Base-by-base conservation (phyloP, 1,140 invertebrate genomes). In the Cotesia vestalis region DNA sequence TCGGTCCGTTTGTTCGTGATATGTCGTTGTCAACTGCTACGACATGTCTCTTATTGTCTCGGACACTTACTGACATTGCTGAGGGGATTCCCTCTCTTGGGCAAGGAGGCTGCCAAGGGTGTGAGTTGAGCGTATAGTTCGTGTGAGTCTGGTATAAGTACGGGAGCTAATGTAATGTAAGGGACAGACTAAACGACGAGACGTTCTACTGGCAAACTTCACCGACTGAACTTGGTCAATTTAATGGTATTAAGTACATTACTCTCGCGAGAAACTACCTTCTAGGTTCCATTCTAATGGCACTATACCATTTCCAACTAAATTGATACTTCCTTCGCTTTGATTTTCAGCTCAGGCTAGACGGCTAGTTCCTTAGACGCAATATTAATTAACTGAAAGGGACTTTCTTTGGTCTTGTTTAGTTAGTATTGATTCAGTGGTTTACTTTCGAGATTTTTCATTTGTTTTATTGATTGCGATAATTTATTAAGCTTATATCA, bases 21-120 rank as follows among this genome's bases (percentile, higher is more conserved):
- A 64, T 40, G 62, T 64, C 60, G 62, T 64, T 62, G 60, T 62
- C 62, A 8, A 64, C 62, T 38, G 62, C 17, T 64, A 64, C 34
- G 36, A 64, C 36, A 35, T 64, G 35, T 64, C 62, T 64, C 36
- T 40, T 40, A 40, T 64, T 40, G 62, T 64, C 62, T 64, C 34
- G 62, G 36, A 40, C 62, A 64, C 62, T 64, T 40, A 64, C 5
- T 64, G 36, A 36, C 62, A 64, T 64, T 64, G 62, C 38, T 36
- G 60, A 61, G 60, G 60, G 60, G 17, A 27, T 35, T 61, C 60
- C 20, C 12, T 57, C 53, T 57, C 53, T 57, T 11, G 40, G 11
- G 40, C 11, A 46, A 27, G 3, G 27, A 27, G 27, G 27, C 27
- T 27, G 27, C 27, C 40, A 9, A 46, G 4, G 6, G 8, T 46